Base-by-base conservation (phyloP, 2,113 vertebrate genomes). In the human region DNA sequence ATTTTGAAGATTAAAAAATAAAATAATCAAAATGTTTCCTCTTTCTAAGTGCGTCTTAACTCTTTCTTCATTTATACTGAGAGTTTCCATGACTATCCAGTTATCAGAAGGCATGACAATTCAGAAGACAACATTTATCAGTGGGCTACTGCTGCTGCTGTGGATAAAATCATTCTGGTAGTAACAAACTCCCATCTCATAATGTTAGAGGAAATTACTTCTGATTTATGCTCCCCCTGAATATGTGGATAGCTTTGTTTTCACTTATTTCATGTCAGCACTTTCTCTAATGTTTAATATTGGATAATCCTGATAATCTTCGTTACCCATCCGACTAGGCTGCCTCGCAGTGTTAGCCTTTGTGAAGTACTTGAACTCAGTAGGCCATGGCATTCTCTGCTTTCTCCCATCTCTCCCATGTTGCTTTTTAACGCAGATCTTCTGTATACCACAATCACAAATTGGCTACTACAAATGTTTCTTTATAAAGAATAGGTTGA, bases 1-100 rank as follows among this genome's bases (percentile, higher is more conserved):
- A 98, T 98, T 99, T 98, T 99, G 99, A 99, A 99, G 99, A 99
- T 99, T 98, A 98, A 98, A 98, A 98, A 99, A 98, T 99, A 99
- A 99, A 99, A 99, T 98, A 97, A 98, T 98, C 99, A 98, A 99
- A 99, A 99, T 79, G 70, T 98, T 98, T 80, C 48, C 12, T 95
- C 85, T 95, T 81, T 97, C 61, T 96, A 14, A 4, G 13, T 52
- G 79, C 73, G 35, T 90, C 78, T 78, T 75, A 59, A 79, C 40
- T 89, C 35, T 89, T 70, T 89, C 35, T 93, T 75, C 61, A 70
- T 40, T 68, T 55, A 22, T 17, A 57, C 27, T 70, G 40, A 43
- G 38, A 8, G 25, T 89, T 52, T 25, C 48, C 40, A 0, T 45
- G 55, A 45, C 30, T n/a, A 1, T 11, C 35, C 80, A 40, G 0